Conservation (phyloP, 2,797 vertebrate genomes). For the Hemitrygon akajei region DNA sequence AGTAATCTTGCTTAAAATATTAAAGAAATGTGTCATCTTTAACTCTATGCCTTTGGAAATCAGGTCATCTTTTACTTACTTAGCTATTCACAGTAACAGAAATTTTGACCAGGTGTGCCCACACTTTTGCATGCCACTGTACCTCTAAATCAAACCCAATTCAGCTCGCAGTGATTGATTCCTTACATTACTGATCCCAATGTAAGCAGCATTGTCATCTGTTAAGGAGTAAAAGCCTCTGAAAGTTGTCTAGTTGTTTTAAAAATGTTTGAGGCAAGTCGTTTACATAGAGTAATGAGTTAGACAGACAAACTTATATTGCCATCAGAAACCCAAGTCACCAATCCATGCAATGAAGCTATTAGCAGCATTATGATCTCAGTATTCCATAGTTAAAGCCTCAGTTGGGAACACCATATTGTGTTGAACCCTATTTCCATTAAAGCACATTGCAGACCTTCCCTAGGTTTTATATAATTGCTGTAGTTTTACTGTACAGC, state of each 20-base stretch:
- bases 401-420: not conserved
- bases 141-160: not conserved
- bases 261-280: not conserved
- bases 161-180: not conserved
- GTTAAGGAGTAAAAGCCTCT: not conserved
- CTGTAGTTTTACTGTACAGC: not conserved
- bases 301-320: not conserved
- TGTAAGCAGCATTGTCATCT: not conserved
- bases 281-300: not conserved
- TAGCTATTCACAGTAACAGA: too few species aligned
- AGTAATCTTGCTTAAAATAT: too few species aligned
- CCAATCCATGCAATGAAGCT: not conserved
- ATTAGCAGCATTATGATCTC: not conserved
- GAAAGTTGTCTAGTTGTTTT: not conserved
- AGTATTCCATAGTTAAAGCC: not conserved
- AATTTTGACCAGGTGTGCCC: too few species aligned
- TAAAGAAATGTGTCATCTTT: too few species aligned
- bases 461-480: not conserved
- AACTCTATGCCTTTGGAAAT: too few species aligned
- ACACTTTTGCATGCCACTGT: too few species aligned
- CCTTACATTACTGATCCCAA: not conserved
- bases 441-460: not conserved
- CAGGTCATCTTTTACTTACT: too few species aligned
- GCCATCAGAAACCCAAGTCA: not conserved
- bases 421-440: not conserved